Evolutionary conservation across 2,888 invertebrate genomes (phyloP).

Genomic region (Caenorhabditis parvicauda): DNA sequence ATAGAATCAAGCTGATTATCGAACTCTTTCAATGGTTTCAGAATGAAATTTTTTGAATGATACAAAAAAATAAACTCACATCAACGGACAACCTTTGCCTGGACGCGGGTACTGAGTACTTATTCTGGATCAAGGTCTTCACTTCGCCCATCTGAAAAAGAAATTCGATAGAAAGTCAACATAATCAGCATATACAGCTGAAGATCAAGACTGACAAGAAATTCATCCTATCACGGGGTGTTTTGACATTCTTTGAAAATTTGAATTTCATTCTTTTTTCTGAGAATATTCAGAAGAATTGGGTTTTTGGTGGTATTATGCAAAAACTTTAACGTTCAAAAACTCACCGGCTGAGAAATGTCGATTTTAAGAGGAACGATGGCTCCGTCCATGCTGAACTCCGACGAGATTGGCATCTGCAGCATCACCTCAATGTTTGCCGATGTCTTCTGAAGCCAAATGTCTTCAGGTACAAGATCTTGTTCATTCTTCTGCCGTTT

Average conservation of each 20-base stretch:
- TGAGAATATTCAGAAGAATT: too few relatives aligned
- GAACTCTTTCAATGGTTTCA: too few relatives aligned
- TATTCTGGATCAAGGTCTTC: conserved; percentile 82
- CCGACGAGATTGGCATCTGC: conserved; percentile 85
- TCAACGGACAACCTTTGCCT: conserved; percentile 95
- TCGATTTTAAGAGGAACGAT: conserved; percentile 77
- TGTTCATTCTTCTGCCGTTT: conserved; percentile 32
- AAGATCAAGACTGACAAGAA: background rate
- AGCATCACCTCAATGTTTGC: conserved; percentile 75
- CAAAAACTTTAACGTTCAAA: background rate
- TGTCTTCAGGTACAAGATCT: conserved; percentile 79
- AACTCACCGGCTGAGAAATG: conserved; percentile 72
- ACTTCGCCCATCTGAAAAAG: conserved; percentile 74
- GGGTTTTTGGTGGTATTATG: too few relatives aligned
- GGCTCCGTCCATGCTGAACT: conserved; percentile 93
- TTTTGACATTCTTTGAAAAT: background rate
- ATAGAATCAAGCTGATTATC: too few relatives aligned
- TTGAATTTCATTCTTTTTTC: too few relatives aligned
- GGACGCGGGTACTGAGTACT: conserved; percentile 87
- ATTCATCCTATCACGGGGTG: background rate
- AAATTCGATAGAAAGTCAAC: background rate
- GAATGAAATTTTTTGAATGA: background rate
- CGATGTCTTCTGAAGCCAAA: conserved; percentile 68
- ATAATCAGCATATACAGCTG: background rate
- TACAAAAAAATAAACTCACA: conserved; percentile 67